Conservation (phyloP, 2,888 invertebrate genomes). For the Panopea generosa region DNA sequence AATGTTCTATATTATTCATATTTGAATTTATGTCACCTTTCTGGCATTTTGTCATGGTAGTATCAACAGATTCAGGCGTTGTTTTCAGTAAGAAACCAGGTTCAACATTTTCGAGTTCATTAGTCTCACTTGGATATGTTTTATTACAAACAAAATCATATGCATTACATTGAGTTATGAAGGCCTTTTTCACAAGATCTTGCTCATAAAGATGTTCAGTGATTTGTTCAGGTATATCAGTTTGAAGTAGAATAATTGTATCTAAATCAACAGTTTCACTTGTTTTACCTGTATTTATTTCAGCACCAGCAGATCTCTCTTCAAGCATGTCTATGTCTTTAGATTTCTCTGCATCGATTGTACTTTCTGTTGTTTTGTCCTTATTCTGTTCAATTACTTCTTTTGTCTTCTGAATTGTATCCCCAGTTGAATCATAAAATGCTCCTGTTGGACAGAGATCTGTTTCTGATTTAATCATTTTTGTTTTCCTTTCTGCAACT, state of each 20-base stretch:
- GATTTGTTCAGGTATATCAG: no score
- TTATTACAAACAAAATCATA: background rate
- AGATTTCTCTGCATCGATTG: background rate
- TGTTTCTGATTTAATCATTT: no score
- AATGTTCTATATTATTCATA: background rate
- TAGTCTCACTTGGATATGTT: background rate
- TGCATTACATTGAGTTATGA: constrained; percentile 13
- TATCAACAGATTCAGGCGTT: background rate
- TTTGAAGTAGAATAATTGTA: no score
- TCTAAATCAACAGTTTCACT: no score
- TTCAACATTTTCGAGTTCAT: background rate
- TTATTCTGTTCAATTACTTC: background rate
- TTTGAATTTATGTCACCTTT: background rate
- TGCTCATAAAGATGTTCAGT: background rate
- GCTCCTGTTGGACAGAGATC: no score
- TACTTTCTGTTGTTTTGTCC: background rate
- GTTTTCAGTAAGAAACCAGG: background rate
- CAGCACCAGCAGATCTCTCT: no score
- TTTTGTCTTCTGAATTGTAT: no score
- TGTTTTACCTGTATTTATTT: no score
- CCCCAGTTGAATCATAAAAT: no score
- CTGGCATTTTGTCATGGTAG: no score
- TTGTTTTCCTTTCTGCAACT: no score
- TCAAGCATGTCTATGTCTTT: no score
- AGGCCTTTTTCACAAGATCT: background rate